These are phyloP conservation scores for Chlamydotis undulata DNA, from an alignment of 2,113 vertebrate species.

Conservation along the genomic window DNA sequence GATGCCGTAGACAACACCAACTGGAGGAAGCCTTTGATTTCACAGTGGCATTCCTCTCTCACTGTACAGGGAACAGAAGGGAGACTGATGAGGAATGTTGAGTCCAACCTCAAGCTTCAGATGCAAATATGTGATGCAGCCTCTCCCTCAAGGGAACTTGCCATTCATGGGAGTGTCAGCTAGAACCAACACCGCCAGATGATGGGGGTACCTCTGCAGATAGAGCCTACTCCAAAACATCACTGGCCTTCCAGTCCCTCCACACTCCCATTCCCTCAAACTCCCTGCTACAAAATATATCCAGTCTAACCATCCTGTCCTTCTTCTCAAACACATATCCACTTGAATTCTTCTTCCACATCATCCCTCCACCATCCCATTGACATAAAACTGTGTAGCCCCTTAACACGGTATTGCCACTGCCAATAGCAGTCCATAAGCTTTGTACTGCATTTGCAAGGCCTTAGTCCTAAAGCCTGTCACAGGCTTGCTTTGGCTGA, in stretches of 20 bases:
- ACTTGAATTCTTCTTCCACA: background rate
- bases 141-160: background rate
- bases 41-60: background rate
- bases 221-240: background rate
- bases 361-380: background rate
- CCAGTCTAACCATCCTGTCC: background rate
- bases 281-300: background rate
- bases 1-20: background rate
- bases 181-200: background rate
- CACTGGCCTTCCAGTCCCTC: background rate
- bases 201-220: background rate
- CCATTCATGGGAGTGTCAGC: background rate
- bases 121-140: background rate
- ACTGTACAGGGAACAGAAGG: background rate
- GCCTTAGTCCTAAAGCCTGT: background rate
- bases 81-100: background rate
- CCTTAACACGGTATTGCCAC: background rate
- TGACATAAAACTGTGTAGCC: fast-evolving
- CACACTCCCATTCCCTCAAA: background rate
- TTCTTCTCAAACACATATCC: background rate
- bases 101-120: background rate
- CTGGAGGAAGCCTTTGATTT: background rate
- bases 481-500: constrained; percentile 2
- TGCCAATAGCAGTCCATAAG: background rate
- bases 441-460: background rate